These are phyloP conservation scores for Lasioglossum pauxillum DNA, from an alignment of 2,888 invertebrate genomes.

Conservation along the genomic window DNA sequence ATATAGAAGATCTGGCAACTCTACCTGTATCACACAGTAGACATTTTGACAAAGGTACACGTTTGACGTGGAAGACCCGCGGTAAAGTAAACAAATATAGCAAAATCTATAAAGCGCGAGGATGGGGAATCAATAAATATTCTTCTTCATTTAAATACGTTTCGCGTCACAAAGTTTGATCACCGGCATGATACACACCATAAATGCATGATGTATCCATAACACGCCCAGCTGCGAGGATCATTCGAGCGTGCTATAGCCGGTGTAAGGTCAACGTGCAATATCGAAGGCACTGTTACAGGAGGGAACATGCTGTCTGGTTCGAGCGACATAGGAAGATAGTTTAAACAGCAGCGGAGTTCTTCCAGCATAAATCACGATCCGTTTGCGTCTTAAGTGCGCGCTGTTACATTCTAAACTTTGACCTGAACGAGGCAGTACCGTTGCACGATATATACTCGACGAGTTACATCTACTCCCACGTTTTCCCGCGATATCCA, in stretches of 20 bases:
- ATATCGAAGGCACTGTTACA: background rate
- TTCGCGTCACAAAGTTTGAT: background rate
- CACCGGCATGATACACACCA: background rate
- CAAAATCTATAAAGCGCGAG: background rate
- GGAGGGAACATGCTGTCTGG: background rate
- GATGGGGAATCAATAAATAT: background rate
- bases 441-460: slow-evolving; percentile 47
- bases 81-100: background rate
- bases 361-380: slow-evolving; percentile 38
- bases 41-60: background rate
- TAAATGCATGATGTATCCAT: background rate
- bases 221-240: background rate
- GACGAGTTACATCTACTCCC: slow-evolving; percentile 22
- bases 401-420: slow-evolving; percentile 34
- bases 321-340: slow-evolving; percentile 16
- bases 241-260: background rate
- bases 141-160: background rate
- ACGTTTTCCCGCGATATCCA: slow-evolving; percentile 57
- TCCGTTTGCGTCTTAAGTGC: slow-evolving; percentile 16
- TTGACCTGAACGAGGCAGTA: slow-evolving; percentile 30
- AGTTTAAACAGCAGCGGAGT: slow-evolving; percentile 17
- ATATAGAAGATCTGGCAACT: no score
- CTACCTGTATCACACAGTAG: no score
- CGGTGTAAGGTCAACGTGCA: background rate
- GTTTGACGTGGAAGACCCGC: background rate